phyloP scores from a whole-genome alignment of 2,113 vertebrate species.

The Chauna torquata region DNA sequence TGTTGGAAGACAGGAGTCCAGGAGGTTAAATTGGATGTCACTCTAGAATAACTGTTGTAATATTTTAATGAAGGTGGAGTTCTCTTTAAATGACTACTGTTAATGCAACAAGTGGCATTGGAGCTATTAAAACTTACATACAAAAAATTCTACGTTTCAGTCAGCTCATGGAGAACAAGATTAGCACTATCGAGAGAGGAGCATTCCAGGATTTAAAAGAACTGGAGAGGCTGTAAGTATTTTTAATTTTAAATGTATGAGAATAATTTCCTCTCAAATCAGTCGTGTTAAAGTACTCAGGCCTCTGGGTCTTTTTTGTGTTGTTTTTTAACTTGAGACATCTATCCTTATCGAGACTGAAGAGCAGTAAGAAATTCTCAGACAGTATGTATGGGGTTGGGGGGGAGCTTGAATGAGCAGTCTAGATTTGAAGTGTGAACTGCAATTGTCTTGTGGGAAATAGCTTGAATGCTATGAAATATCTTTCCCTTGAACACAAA shows the following conservation, averaged over 20 bases:
- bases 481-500: not conserved
- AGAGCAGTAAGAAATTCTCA: slow-evolving; percentile 10
- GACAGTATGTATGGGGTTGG: not conserved
- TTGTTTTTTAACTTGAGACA: not conserved
- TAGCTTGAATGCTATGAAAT: not conserved
- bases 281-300: not conserved
- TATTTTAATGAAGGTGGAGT: not conserved
- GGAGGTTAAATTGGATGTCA: not conserved
- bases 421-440: not conserved
- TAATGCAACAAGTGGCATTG: slow-evolving; percentile 31
- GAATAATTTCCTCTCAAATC: not conserved
- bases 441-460: not conserved
- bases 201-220: slow-evolving; percentile 98
- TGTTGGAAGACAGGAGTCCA: not conserved
- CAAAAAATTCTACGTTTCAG: slow-evolving; percentile 78
- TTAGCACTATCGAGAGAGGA: slow-evolving; percentile 94
- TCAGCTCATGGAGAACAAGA: slow-evolving; percentile 99
- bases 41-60: not conserved
- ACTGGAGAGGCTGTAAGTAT: slow-evolving; percentile 97
- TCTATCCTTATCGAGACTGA: not conserved
- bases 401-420: not conserved
- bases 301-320: not conserved
- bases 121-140: slow-evolving; percentile 10
- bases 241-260: slow-evolving; percentile 38
- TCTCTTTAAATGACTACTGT: not conserved